Conservation (phyloP, 2,113 vertebrate species). For the Ursus arctos region DNA sequence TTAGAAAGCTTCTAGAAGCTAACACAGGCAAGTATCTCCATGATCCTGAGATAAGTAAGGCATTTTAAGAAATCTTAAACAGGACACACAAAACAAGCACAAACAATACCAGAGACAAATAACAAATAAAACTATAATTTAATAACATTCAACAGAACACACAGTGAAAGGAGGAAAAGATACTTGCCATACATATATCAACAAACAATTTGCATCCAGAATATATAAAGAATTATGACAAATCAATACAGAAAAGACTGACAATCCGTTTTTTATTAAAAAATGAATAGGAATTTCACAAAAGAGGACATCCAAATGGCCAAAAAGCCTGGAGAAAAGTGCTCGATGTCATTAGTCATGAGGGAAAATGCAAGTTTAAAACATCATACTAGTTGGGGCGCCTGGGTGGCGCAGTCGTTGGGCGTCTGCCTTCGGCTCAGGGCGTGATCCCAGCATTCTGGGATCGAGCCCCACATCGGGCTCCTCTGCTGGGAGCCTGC, state of each 20-base stretch:
- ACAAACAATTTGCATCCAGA: background rate
- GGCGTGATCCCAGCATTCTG: no score
- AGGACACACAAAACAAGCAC: background rate
- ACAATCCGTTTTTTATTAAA: background rate
- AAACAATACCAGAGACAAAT: background rate
- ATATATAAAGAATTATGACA: background rate
- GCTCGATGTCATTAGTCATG: background rate
- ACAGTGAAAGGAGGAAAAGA: background rate
- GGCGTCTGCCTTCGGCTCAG: no score
- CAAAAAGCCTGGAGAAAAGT: background rate
- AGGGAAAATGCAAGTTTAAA: background rate
- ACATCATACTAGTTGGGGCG: background rate
- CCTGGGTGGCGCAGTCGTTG: no score
- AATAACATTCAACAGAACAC: background rate
- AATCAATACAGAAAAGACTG: background rate
- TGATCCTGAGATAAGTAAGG: background rate
- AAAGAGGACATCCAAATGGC: background rate
- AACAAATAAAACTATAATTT: background rate
- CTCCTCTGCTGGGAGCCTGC: no score
- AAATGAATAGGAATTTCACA: background rate
- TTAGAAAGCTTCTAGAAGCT: background rate
- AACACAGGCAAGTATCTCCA: background rate
- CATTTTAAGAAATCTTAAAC: background rate
- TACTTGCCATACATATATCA: background rate
- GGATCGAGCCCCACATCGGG: no score